Evolutionary conservation across 2,888 invertebrate genomes (phyloP).

Genomic region (Petrolisthes cinctipes): DNA sequence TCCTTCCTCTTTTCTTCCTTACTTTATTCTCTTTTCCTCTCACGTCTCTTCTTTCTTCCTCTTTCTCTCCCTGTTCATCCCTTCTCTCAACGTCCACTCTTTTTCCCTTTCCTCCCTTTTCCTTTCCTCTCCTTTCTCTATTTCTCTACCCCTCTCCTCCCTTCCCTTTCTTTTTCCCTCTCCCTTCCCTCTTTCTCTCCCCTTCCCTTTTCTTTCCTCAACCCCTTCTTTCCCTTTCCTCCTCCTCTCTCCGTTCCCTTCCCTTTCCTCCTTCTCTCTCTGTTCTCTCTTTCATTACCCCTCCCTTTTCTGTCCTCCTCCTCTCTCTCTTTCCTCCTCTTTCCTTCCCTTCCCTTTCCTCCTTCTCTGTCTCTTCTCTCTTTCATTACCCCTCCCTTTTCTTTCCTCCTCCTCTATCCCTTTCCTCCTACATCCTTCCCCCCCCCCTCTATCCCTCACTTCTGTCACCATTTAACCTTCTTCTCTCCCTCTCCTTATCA

Average conservation of each 20-base stretch:
- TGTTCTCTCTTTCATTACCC: not conserved
- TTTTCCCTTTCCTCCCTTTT: not conserved
- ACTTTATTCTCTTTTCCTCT: not conserved
- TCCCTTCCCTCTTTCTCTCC: not conserved
- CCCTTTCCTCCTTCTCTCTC: not conserved
- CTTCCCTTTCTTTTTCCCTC: not conserved
- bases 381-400: not conserved
- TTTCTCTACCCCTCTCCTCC: not conserved
- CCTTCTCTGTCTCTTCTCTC: not conserved
- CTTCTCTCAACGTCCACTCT: not conserved
- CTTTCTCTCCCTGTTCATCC: not conserved
- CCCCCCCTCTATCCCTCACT: not conserved
- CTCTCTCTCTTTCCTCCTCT: not conserved
- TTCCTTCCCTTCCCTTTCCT: not conserved
- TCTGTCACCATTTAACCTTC: not conserved
- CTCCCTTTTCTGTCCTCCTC: not conserved
- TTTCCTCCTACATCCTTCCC: too few relatives aligned
- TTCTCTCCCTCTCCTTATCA: not conserved
- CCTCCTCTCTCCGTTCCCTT: not conserved
- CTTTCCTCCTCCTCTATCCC: not conserved
- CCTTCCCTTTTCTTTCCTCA: not conserved
- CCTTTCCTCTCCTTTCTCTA: not conserved
- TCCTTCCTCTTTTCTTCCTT: not conserved
- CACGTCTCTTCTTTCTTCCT: not conserved
- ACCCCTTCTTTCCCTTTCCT: not conserved